These are phyloP conservation scores for Druceiella hillmani DNA, from an alignment of 2,888 invertebrate genomes.

Conservation along the genomic window DNA sequence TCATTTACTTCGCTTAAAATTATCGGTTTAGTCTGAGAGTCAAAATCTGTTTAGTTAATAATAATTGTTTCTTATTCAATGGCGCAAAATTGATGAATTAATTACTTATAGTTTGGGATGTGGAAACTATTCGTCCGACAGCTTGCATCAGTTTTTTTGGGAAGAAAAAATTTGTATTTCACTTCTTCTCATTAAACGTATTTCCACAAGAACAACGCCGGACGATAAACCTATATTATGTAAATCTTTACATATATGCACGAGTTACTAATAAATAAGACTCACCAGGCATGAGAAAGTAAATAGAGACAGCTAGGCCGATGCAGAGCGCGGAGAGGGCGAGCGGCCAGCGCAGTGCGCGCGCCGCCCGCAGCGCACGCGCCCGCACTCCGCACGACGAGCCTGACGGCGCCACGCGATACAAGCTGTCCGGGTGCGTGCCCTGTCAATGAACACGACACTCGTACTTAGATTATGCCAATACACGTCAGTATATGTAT, in stretches of 20 bases:
- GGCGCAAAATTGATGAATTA: too few species aligned
- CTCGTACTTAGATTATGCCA: too few species aligned
- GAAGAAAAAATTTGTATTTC: conserved; percentile 2
- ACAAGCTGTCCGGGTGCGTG: conserved; percentile 48
- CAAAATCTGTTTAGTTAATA: too few species aligned
- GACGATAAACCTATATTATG: conserved; percentile 1
- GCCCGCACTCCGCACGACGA: conserved; percentile 30
- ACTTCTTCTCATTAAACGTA: conserved; percentile 1
- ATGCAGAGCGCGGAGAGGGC: conserved; percentile 43
- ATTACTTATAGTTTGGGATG: too few species aligned
- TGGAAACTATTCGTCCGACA: too few species aligned
- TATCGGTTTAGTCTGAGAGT: too few species aligned
- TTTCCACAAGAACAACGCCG: background rate
- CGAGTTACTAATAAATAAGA: conserved; percentile 3
- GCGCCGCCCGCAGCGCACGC: conserved; percentile 29
- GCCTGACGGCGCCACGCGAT: conserved; percentile 35
- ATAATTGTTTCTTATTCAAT: too few species aligned
- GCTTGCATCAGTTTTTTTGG: too few species aligned
- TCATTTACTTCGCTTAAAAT: too few species aligned
- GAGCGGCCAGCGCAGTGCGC: conserved; percentile 45
- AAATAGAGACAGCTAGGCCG: conserved; percentile 45
- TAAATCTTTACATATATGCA: too few species aligned
- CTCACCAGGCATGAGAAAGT: conserved; percentile 49
- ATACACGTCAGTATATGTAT: too few species aligned
- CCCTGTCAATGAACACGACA: too few species aligned